Percentiles rank a stretch among this genome's conserved stretches.
phyloP scores from a whole-genome alignment of 1,140 invertebrate genomes.

The Neotoxoptera formosana region DNA sequence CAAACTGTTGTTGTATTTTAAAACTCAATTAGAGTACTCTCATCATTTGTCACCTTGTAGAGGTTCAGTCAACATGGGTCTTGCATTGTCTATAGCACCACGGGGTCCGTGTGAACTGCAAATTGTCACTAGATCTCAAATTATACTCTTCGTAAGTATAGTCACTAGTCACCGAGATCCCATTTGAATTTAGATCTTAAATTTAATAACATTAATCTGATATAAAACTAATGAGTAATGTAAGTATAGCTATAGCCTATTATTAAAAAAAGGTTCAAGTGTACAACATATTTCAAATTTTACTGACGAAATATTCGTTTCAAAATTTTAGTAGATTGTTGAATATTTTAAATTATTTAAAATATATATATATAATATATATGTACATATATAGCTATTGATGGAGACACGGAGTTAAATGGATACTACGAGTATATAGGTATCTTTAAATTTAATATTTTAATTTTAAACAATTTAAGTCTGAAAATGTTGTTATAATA shows the following conservation, averaged over 20 bases:
- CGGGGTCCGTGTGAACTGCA: constrained; percentile 61
- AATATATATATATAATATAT: too few relatives aligned
- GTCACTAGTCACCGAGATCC: background rate
- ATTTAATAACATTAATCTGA: background rate
- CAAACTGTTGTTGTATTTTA: constrained; percentile 67
- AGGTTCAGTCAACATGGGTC: constrained; percentile 67
- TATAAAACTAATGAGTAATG: background rate
- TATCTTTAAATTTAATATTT: too few relatives aligned
- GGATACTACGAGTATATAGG: background rate
- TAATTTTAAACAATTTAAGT: too few relatives aligned
- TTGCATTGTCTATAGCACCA: constrained; percentile 64
- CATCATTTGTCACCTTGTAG: constrained; percentile 65
- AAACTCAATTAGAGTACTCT: constrained; percentile 67
- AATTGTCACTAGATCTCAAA: constrained; percentile 65
- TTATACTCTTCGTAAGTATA: constrained; percentile 65
- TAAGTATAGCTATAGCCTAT: background rate
- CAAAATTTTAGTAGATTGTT: background rate
- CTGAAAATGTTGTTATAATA: too few relatives aligned
- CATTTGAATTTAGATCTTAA: background rate
- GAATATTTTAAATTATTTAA: too few relatives aligned
- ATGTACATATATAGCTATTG: too few relatives aligned
- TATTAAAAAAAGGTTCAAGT: background rate
- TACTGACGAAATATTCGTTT: background rate
- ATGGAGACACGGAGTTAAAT: background rate
- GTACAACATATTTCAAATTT: background rate